A percentile compares a stretch with the other conserved stretches of the same genome.
phyloP scores from a whole-genome alignment of 2,888 invertebrate species.

The Andrena bucephala region DNA sequence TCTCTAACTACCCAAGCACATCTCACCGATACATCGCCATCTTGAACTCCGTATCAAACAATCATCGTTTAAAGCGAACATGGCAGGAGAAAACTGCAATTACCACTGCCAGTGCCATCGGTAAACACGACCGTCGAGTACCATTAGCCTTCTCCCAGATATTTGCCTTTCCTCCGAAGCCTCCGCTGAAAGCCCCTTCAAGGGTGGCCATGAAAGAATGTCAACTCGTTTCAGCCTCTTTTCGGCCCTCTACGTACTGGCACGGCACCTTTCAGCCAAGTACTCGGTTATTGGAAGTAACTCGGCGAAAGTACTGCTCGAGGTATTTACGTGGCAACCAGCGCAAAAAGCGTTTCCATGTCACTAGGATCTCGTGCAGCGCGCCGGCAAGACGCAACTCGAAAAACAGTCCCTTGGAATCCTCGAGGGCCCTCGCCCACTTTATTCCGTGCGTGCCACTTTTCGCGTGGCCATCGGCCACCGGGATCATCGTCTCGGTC shows the following conservation, averaged over 20 bases:
- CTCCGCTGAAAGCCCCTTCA: constrained; percentile 33
- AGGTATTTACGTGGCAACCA: constrained; percentile 31
- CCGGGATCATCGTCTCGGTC: constrained; percentile 20
- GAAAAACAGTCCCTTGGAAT: constrained; percentile 3
- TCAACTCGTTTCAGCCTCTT: constrained; percentile 29
- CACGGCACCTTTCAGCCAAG: constrained; percentile 2
- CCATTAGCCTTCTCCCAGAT: constrained; percentile 47
- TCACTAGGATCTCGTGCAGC: constrained; percentile 19
- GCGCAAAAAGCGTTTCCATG: constrained; percentile 57
- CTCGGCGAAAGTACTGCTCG: constrained; percentile 40
- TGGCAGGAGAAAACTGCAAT: constrained; percentile 29
- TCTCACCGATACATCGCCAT: neutral
- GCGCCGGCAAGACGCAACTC: neutral
- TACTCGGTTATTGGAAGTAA: constrained; percentile 38
- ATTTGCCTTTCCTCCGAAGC: constrained; percentile 52
- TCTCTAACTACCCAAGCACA: neutral
- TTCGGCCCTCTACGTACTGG: constrained; percentile 19
- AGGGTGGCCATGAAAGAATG: constrained; percentile 36
- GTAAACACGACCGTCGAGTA: constrained; percentile 39
- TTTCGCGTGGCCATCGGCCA: neutral
- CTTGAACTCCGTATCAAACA: neutral
- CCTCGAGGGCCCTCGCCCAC: constrained; percentile 7
- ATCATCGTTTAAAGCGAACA: neutral
- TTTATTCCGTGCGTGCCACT: neutral
- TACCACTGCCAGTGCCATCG: constrained; percentile 27